A percentile compares a stretch with the other conserved stretches of the same genome.
Evolutionary conservation across 2,797 vertebrate genomes (phyloP).

Genomic region (Xenops minutus): DNA sequence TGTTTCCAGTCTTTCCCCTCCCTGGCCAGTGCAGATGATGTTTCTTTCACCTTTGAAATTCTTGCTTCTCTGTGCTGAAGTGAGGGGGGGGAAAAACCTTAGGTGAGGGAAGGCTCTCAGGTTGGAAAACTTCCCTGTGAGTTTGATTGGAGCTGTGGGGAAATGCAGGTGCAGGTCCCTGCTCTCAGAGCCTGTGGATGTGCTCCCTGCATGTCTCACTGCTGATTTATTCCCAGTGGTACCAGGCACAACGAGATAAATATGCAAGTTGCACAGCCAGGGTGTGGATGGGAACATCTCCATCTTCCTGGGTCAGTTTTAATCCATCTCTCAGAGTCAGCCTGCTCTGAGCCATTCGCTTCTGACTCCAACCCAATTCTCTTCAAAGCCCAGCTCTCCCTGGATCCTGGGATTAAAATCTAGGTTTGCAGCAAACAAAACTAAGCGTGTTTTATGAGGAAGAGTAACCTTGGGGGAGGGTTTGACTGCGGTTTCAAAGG

Average conservation of each 20-base stretch:
- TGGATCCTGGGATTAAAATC: conserved; percentile 23
- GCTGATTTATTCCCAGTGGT: conserved; percentile 44
- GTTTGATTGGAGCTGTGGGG: not conserved
- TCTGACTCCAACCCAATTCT: conserved; percentile 24
- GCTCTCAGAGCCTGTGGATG: not conserved
- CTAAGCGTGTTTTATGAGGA: not conserved
- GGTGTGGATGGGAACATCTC: conserved; percentile 20
- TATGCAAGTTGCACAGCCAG: not conserved
- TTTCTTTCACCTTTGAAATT: conserved; percentile 30
- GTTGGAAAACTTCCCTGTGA: not conserved
- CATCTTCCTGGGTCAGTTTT: conserved; percentile 34
- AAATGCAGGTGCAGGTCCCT: not conserved
- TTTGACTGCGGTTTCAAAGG: conserved; percentile 51
- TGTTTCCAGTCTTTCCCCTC: not conserved
- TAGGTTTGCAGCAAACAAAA: conserved; percentile 21
- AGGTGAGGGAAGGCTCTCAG: not conserved
- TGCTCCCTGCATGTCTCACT: not conserved
- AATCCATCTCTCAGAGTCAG: conserved; percentile 31
- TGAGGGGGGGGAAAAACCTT: not conserved
- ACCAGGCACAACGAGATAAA: not conserved
- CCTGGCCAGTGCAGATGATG: not conserved
- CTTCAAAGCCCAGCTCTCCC: not conserved
- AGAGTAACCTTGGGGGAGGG: conserved; percentile 40
- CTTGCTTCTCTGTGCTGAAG: not conserved
- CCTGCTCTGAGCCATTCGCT: not conserved